Percentiles rank a stretch among this genome's conserved stretches.
phyloP scores from a whole-genome alignment of 2,797 vertebrate species.

The Sebastes iracundus region DNA sequence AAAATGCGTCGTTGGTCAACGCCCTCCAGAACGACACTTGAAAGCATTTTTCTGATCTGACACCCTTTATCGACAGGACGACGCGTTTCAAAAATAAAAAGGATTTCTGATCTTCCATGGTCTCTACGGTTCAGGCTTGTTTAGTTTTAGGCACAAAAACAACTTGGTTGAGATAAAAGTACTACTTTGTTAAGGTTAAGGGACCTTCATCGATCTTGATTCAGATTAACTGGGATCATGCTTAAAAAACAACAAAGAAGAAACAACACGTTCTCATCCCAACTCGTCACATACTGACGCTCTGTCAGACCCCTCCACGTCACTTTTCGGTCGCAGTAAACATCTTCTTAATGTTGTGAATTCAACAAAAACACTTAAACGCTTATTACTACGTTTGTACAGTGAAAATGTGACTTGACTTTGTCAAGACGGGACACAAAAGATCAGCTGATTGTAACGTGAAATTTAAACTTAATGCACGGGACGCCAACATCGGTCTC shows the following conservation, averaged over 20 bases:
- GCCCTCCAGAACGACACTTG: not conserved
- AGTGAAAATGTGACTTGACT: no score
- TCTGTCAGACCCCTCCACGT: no score
- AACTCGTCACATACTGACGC: no score
- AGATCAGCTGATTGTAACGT: no score
- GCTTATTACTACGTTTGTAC: no score
- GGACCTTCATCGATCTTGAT: not conserved
- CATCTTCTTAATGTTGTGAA: no score
- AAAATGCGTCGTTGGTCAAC: not conserved
- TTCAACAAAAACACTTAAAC: no score
- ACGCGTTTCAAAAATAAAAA: not conserved
- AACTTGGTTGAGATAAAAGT: not conserved
- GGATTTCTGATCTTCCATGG: not conserved
- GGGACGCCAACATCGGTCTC: rapidly evolving
- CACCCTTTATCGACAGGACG: not conserved
- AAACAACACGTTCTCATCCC: no score
- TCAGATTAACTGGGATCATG: not conserved
- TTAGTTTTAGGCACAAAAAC: not conserved
- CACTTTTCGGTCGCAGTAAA: no score
- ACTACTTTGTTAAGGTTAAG: not conserved
- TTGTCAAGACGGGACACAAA: no score
- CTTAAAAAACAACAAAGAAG: no score
- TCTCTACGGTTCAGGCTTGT: not conserved
- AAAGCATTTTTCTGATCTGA: not conserved
- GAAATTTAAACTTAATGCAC: no score